phyloP scores from a whole-genome alignment of 1,140 invertebrate genomes.

The Thaumatotibia leucotreta region DNA sequence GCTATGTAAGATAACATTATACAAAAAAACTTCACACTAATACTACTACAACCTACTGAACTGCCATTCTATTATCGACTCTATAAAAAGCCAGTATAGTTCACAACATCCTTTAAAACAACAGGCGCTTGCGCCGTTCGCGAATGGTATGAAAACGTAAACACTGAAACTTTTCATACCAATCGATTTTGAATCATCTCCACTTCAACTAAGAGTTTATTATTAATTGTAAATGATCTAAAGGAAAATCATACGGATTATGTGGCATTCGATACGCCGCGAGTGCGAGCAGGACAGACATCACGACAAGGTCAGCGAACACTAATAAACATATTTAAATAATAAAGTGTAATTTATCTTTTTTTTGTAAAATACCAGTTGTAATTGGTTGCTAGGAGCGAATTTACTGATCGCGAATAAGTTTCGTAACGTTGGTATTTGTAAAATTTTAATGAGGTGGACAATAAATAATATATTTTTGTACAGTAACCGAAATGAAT shows the following conservation, averaged over 20 bases:
- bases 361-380: constrained; percentile 15
- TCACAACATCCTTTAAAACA: constrained; percentile 8
- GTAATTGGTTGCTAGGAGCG: constrained; percentile 2
- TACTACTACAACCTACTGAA: constrained; percentile 19
- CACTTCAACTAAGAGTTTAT: constrained; percentile 22
- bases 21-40: constrained; percentile 25
- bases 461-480: too few relatives aligned
- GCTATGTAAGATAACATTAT: constrained; percentile 61
- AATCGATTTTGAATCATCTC: constrained; percentile 34
- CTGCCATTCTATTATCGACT: constrained; percentile 20
- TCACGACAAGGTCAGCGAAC: constrained; percentile 52
- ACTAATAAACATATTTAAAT: constrained; percentile 38
- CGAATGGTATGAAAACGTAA: constrained; percentile 37
- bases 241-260: constrained; percentile 62
- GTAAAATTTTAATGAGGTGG: background rate
- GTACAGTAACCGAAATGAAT: too few relatives aligned
- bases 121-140: constrained; percentile 23
- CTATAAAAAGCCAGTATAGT: constrained; percentile 15
- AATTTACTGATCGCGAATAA: background rate
- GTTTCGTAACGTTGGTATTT: background rate
- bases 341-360: constrained; percentile 20
- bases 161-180: constrained; percentile 41
- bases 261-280: constrained; percentile 20
- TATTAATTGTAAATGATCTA: constrained; percentile 20
- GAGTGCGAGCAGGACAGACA: constrained; percentile 42